Percentiles rank a stretch among this genome's conserved stretches.
phyloP scores from a whole-genome alignment of 2,797 vertebrate genomes.

The Helarctos malayanus region DNA sequence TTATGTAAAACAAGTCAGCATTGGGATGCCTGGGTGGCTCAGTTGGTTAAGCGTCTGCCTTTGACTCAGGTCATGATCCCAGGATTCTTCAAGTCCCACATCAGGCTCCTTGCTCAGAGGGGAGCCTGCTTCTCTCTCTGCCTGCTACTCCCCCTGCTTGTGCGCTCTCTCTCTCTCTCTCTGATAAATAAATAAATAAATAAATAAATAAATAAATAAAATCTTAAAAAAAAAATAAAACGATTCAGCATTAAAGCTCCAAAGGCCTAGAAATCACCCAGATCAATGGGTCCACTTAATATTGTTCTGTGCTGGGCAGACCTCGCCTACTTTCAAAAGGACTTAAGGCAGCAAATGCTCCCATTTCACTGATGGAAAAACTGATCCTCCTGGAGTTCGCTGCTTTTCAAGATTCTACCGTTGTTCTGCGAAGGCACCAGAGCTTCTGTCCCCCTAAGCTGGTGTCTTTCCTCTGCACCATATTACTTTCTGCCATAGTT shows the following conservation, averaged over 20 bases:
- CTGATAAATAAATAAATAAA: too few species aligned
- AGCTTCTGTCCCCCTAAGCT: neutral
- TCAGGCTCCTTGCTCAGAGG: too few species aligned
- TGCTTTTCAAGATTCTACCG: neutral
- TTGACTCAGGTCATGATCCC: too few species aligned
- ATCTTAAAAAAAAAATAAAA: neutral
- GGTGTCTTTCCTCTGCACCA: neutral
- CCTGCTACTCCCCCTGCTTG: too few species aligned
- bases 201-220: too few species aligned
- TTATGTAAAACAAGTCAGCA: neutral
- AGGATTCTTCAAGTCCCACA: too few species aligned
- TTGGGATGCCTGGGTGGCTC: neutral
- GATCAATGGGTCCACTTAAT: neutral
- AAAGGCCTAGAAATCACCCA: neutral
- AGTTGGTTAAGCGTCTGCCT: too few species aligned
- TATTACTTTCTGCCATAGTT: neutral
- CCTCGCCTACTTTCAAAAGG: neutral
- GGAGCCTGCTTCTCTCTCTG: too few species aligned
- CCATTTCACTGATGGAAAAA: neutral
- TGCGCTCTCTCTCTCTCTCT: too few species aligned
- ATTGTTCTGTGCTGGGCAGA: neutral
- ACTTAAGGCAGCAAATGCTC: neutral
- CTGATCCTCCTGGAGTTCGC: neutral
- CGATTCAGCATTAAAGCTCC: neutral
- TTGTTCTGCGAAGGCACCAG: neutral